Percentiles rank a stretch among this genome's conserved stretches.
Evolutionary conservation across 2,888 invertebrate genomes (phyloP).

Genomic region (Bruchidius siliquastri): DNA sequence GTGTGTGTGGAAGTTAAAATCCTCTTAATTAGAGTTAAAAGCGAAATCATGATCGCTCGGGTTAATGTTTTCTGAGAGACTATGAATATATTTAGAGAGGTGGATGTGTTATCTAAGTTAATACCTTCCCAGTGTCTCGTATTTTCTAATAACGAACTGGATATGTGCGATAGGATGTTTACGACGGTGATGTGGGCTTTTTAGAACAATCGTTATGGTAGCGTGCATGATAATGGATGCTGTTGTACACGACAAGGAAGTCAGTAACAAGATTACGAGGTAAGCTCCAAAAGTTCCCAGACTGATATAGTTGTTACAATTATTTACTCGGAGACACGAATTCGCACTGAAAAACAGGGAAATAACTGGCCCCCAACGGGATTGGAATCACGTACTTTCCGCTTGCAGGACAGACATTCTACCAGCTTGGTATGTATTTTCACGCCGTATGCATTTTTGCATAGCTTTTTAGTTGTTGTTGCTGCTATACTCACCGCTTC

Average conservation of each 20-base stretch:
- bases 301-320: too few relatives aligned
- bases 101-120: constrained; percentile 19
- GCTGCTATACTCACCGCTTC: too few relatives aligned
- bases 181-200: neutral
- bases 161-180: neutral
- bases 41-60: constrained; percentile 34
- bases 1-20: constrained; percentile 18
- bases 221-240: neutral
- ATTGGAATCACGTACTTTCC: too few relatives aligned
- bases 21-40: constrained; percentile 35
- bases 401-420: too few relatives aligned
- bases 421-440: too few relatives aligned
- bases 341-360: too few relatives aligned
- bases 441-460: too few relatives aligned
- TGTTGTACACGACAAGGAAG: neutral
- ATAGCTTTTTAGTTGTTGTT: too few relatives aligned
- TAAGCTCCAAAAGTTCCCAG: neutral
- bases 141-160: neutral
- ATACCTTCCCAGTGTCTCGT: neutral
- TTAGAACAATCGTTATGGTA: neutral
- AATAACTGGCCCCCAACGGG: too few relatives aligned
- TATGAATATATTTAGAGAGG: constrained; percentile 33
- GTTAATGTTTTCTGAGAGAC: constrained; percentile 39
- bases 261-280: neutral
- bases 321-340: too few relatives aligned